A percentile compares a stretch with the other conserved stretches of the same genome.
Conservation (phyloP, 2,113 vertebrate species). For the Anguilla rostrata region DNA sequence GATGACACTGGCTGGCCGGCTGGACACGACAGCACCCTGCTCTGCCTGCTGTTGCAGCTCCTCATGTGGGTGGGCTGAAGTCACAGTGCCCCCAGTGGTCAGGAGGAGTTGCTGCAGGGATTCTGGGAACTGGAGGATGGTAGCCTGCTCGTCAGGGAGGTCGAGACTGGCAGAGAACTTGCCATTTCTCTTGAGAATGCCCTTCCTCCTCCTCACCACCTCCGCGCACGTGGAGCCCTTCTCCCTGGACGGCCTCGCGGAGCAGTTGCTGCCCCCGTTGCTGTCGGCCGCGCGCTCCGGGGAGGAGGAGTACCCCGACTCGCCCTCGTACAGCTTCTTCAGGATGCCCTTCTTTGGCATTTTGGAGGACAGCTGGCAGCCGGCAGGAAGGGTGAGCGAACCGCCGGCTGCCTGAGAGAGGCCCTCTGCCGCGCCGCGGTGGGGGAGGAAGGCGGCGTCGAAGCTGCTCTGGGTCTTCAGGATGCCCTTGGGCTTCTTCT, state of each 20-base stretch:
- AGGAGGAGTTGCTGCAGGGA: slow-evolving; percentile 60
- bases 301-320: slow-evolving; percentile 55
- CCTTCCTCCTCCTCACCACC: slow-evolving; percentile 63
- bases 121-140: slow-evolving; percentile 48
- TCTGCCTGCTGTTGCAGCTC: slow-evolving; percentile 2
- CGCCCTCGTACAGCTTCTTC: slow-evolving; percentile 63
- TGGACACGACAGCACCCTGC: slow-evolving; percentile 31
- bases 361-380: slow-evolving; percentile 62
- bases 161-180: slow-evolving; percentile 72
- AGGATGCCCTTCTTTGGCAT: slow-evolving; percentile 77
- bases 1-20: slow-evolving; percentile 69
- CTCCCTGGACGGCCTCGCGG: slow-evolving; percentile 26
- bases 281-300: slow-evolving; percentile 42
- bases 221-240: slow-evolving; percentile 49
- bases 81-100: slow-evolving; percentile 13
- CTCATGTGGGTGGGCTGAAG: neutral
- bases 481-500: slow-evolving; percentile 72
- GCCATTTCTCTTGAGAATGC: slow-evolving; percentile 74
- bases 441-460: slow-evolving; percentile 60
- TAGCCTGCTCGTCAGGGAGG: slow-evolving; percentile 50
- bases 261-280: slow-evolving; percentile 10
- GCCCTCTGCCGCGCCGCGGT: slow-evolving; percentile 38
- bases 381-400: slow-evolving; percentile 42
- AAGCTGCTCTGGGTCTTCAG: slow-evolving; percentile 72
- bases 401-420: slow-evolving; percentile 36